Conservation (phyloP, 2,797 vertebrate species). For the Sarcophilus harrisii region DNA sequence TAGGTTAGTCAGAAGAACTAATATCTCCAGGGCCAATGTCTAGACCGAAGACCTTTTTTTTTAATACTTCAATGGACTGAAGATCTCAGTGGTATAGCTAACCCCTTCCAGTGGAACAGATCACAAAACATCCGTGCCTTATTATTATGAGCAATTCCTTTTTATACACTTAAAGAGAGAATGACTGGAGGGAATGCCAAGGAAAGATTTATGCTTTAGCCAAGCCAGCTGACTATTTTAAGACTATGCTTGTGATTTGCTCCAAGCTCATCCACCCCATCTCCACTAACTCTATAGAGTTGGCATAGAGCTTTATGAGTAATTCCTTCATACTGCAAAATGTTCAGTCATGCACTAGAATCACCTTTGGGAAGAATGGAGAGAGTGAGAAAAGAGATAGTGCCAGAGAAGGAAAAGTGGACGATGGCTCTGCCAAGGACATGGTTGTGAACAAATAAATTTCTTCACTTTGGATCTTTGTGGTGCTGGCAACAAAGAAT, state of each 20-base stretch:
- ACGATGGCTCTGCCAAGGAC: neutral
- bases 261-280: neutral
- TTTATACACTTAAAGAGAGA: neutral
- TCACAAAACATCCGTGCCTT: neutral
- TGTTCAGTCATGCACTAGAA: neutral
- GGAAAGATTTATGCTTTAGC: neutral
- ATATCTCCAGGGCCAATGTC: neutral
- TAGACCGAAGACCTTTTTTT: neutral
- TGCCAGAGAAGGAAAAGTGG: neutral
- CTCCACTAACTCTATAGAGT: neutral
- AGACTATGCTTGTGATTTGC: neutral
- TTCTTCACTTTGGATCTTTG: neutral
- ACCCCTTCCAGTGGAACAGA: neutral
- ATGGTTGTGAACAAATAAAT: neutral
- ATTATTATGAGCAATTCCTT: neutral
- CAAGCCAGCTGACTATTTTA: neutral
- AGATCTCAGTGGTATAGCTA: neutral
- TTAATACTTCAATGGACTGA: neutral
- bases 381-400: neutral
- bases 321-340: neutral
- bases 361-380: neutral
- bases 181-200: neutral
- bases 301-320: neutral
- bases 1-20: neutral
- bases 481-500: neutral